These are phyloP conservation scores for Drosophila pegasa DNA, from an alignment of 2,888 invertebrate species.

Conservation along the genomic window DNA sequence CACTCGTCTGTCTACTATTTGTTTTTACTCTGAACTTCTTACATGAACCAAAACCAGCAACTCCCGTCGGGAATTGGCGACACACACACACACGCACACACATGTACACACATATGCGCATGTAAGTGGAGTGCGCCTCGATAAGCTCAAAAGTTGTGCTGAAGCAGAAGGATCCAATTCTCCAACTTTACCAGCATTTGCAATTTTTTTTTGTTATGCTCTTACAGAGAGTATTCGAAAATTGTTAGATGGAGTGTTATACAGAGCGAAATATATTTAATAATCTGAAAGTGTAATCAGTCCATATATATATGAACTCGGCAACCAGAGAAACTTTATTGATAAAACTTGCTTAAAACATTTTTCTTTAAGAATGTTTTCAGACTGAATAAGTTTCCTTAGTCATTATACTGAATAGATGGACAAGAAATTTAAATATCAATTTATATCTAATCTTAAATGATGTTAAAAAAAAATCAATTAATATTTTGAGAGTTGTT, in stretches of 20 bases:
- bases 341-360: no score
- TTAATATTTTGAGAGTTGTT: no score
- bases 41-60: slow-evolving; percentile 44
- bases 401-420: no score
- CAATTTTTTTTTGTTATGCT: slow-evolving; percentile 6
- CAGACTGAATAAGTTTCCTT: no score
- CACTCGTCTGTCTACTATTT: slow-evolving; percentile 46
- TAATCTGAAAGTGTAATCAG: neutral
- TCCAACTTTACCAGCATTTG: slow-evolving; percentile 6
- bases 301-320: neutral
- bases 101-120: neutral
- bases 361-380: no score
- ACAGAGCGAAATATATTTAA: neutral
- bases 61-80: slow-evolving; percentile 67
- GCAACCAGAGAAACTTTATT: neutral
- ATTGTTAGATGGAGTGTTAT: neutral
- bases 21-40: slow-evolving; percentile 76
- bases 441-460: no score
- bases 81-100: slow-evolving; percentile 19
- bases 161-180: slow-evolving; percentile 20
- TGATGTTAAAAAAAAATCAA: no score
- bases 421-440: no score
- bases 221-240: neutral
- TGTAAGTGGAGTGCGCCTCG: slow-evolving; percentile 30
- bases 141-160: slow-evolving; percentile 74